Evolutionary conservation across 1,140 invertebrate genomes (phyloP).

Genomic region (Diorhabda carinulata): DNA sequence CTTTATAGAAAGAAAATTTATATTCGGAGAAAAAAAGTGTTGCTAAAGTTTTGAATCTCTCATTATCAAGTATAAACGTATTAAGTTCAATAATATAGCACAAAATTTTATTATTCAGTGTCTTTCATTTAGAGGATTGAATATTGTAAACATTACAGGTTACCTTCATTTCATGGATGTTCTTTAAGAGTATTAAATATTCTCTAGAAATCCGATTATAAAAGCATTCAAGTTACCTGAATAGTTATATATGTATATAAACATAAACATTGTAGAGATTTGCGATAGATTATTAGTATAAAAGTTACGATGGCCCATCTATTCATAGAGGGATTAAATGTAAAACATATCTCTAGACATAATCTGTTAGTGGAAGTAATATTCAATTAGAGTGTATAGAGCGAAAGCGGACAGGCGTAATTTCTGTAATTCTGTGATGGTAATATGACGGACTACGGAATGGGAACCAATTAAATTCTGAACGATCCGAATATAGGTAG

Average conservation of each 20-base stretch:
- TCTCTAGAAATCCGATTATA: neutral
- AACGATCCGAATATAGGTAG: constrained; percentile 7
- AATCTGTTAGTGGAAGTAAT: constrained; percentile 12
- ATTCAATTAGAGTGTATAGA: constrained; percentile 10
- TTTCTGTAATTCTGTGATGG: constrained; percentile 9
- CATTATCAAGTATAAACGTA: no score
- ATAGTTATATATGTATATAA: constrained; percentile 1
- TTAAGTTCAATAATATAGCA: no score
- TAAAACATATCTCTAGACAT: constrained; percentile 5
- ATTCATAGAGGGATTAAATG: constrained; percentile 3
- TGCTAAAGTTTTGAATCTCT: no score
- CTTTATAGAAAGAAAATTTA: no score
- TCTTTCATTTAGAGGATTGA: no score
- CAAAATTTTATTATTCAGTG: no score
- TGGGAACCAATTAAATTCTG: constrained; percentile 14
- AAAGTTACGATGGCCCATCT: constrained; percentile 7
- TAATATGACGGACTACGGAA: constrained; percentile 12
- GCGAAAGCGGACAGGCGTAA: constrained; percentile 1
- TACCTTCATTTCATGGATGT: neutral
- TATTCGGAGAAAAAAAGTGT: no score
- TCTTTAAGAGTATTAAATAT: constrained; percentile 1
- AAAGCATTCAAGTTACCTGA: neutral
- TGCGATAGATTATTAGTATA: neutral
- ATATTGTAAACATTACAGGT: neutral
- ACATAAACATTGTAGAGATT: neutral